These are phyloP conservation scores for Aphelocoma coerulescens DNA, from an alignment of 2,113 vertebrate species.

Conservation along the genomic window DNA sequence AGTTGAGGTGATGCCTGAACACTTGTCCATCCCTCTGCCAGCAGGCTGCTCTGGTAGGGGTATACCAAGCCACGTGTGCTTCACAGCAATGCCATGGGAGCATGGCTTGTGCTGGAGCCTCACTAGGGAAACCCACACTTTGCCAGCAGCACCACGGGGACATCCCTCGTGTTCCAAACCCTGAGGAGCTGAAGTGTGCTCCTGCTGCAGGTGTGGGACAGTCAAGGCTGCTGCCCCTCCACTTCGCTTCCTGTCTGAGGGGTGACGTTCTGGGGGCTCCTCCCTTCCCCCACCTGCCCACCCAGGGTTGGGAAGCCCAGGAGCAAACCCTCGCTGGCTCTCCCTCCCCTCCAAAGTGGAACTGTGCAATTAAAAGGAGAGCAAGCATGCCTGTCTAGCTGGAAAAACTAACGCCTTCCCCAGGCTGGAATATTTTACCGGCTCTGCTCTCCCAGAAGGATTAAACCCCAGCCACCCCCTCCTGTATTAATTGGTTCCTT, in stretches of 20 bases:
- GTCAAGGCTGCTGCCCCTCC: fast-evolving
- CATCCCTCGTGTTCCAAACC: neutral
- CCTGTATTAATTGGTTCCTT: neutral
- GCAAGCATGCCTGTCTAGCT: neutral
- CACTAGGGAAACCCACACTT: neutral
- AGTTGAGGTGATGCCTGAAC: neutral
- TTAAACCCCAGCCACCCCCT: neutral
- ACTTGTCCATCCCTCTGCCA: fast-evolving
- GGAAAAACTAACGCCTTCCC: neutral
- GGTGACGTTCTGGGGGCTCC: fast-evolving
- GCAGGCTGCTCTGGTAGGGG: neutral
- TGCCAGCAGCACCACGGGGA: neutral
- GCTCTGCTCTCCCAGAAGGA: neutral
- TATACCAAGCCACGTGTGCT: fast-evolving
- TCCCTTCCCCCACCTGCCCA: neutral
- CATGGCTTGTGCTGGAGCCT: neutral
- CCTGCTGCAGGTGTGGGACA: neutral
- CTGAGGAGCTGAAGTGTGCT: neutral
- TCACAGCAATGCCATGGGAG: neutral
- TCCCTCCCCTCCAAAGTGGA: neutral
- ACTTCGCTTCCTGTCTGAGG: fast-evolving
- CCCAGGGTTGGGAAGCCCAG: neutral
- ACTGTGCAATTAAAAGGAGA: neutral
- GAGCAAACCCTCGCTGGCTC: neutral
- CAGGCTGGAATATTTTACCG: neutral